Percentiles rank a stretch among this genome's conserved stretches.
Evolutionary conservation across 2,888 invertebrate genomes (phyloP).

Genomic region (Diadromus collaris): DNA sequence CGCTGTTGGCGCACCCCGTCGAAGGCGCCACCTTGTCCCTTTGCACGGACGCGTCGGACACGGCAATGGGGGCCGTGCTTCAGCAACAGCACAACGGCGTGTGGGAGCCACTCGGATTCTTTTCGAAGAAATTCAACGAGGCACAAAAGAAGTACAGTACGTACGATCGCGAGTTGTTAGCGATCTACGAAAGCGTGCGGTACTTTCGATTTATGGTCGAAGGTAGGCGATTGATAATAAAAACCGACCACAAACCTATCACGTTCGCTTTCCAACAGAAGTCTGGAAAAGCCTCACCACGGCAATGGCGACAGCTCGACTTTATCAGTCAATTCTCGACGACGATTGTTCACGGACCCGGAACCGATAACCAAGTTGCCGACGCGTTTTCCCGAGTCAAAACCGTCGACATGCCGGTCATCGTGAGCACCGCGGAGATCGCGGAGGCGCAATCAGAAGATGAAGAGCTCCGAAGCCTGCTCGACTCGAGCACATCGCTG

Average conservation of each 20-base stretch:
- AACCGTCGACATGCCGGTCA: not conserved
- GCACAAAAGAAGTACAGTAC: conserved; percentile 61
- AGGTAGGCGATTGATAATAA: conserved; percentile 18
- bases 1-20: not conserved
- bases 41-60: conserved; percentile 23
- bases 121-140: conserved; percentile 42
- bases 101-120: conserved; percentile 42
- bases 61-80: conserved; percentile 39
- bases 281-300: conserved; percentile 15
- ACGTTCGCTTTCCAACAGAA: conserved; percentile 35
- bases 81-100: not conserved
- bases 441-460: not conserved
- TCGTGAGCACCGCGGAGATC: not conserved
- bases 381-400: not conserved
- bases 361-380: not conserved
- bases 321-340: not conserved
- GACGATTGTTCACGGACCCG: not conserved
- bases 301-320: conserved; percentile 25
- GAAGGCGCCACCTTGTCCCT: too few species aligned
- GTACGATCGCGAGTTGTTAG: conserved; percentile 58
- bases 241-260: conserved; percentile 49
- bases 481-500: not conserved
- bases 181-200: conserved; percentile 23
- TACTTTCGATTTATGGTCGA: conserved; percentile 41
- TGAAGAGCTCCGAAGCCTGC: not conserved